These are phyloP conservation scores for Oncorhynchus clarkii DNA, from an alignment of 2,113 vertebrate genomes.

Conservation along the genomic window DNA sequence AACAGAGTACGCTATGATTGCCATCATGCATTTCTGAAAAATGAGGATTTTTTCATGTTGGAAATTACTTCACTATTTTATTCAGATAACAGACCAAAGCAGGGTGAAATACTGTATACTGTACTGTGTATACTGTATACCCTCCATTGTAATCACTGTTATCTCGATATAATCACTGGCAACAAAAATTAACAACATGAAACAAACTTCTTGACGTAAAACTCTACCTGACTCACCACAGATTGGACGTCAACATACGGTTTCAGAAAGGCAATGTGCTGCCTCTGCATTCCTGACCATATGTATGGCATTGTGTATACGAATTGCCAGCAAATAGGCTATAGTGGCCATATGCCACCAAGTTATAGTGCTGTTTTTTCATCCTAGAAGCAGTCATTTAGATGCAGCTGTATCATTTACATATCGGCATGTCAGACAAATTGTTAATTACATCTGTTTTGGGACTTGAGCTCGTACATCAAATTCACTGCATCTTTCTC, in stretches of 20 bases:
- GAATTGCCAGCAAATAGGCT: conserved; percentile 65
- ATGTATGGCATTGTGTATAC: conserved; percentile 64
- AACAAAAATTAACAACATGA: not conserved
- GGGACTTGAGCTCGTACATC: conserved; percentile 27
- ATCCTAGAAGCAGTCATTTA: conserved; percentile 48
- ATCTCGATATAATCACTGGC: not conserved
- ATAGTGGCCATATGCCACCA: conserved; percentile 69
- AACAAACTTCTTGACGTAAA: not conserved
- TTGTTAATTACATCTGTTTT: conserved; percentile 32
- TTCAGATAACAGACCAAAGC: not conserved
- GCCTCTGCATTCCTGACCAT: conserved; percentile 65
- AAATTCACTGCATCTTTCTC: conserved; percentile 10
- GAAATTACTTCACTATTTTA: not conserved
- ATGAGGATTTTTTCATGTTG: conserved; percentile 1
- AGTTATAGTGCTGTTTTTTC: conserved; percentile 49
- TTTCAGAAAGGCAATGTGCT: conserved; percentile 61
- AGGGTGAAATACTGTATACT: not conserved
- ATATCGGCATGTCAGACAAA: conserved; percentile 63
- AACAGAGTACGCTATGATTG: conserved; percentile 37
- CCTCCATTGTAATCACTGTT: conserved; percentile 1
- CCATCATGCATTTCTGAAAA: not conserved
- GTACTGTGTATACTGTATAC: not conserved
- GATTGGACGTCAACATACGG: conserved; percentile 48
- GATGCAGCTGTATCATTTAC: conserved; percentile 60
- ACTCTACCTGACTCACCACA: not conserved